Conservation (phyloP, 2,113 vertebrate species). For the Erythrocercus mccallii region DNA sequence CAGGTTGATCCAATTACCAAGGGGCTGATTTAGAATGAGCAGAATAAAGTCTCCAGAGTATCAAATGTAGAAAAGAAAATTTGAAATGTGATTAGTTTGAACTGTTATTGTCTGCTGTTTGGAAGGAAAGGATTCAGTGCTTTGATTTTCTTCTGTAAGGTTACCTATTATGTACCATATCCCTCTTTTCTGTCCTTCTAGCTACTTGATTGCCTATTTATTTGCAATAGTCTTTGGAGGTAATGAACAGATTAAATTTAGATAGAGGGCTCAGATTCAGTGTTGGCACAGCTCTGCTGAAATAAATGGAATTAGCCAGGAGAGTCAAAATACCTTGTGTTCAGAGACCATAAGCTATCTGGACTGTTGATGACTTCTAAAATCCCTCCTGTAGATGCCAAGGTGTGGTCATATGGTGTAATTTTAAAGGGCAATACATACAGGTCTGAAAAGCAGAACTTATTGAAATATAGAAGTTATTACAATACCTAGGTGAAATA, state of each 20-base stretch:
- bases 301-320: conserved; percentile 36
- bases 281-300: conserved; percentile 27
- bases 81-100: conserved; percentile 17
- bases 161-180: neutral
- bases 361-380: neutral
- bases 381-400: neutral
- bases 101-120: conserved; percentile 17
- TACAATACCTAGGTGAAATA: neutral
- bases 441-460: neutral
- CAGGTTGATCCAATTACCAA: neutral
- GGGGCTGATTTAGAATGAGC: neutral
- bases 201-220: conserved; percentile 47
- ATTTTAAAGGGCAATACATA: neutral
- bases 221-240: conserved; percentile 51
- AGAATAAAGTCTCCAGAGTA: neutral
- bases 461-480: neutral
- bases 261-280: conserved; percentile 31
- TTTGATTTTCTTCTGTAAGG: conserved; percentile 6
- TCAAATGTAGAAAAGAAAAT: conserved; percentile 35
- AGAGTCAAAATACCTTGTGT: conserved; percentile 42
- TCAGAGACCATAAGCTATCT: conserved; percentile 12
- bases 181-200: conserved; percentile 28
- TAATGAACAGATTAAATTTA: conserved; percentile 62
- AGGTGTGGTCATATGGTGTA: neutral
- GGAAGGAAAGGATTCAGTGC: conserved; percentile 45